phyloP scores from a whole-genome alignment of 2,888 invertebrate species.

The Dasysyrphus tricinctus region DNA sequence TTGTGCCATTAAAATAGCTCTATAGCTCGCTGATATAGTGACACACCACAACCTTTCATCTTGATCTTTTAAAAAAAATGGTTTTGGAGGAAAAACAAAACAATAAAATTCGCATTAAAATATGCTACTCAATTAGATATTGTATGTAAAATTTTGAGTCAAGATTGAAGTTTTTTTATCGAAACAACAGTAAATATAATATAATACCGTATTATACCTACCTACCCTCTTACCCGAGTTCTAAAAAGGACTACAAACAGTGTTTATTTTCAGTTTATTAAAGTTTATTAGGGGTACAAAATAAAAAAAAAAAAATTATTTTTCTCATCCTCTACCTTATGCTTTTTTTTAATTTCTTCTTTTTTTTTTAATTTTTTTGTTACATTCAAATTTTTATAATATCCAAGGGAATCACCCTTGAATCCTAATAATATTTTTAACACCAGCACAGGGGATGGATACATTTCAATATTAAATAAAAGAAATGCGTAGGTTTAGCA shows the following conservation, averaged over 20 bases:
- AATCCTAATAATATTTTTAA: conserved; percentile 52
- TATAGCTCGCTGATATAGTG: no score
- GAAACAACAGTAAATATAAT: neutral
- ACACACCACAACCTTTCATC: neutral
- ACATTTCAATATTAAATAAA: conserved; percentile 53
- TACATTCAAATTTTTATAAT: conserved; percentile 31
- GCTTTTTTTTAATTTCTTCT: conserved; percentile 11
- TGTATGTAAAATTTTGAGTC: neutral
- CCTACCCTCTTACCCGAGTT: neutral
- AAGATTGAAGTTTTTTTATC: neutral
- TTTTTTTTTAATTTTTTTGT: conserved; percentile 23
- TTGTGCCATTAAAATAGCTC: no score
- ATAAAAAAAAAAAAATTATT: neutral
- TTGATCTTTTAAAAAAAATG: neutral
- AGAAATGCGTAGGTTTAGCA: conserved; percentile 24
- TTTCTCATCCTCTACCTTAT: neutral
- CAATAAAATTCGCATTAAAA: conserved; percentile 5
- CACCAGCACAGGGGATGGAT: conserved; percentile 33
- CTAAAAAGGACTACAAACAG: neutral
- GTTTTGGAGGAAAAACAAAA: neutral
- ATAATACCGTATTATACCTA: neutral
- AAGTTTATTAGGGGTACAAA: conserved; percentile 6
- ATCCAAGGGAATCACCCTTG: conserved; percentile 60
- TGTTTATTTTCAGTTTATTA: conserved; percentile 20
- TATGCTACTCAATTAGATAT: neutral